Evolutionary conservation across 2,113 vertebrate genomes (phyloP).

Genomic region (Apaloderma vittatum): DNA sequence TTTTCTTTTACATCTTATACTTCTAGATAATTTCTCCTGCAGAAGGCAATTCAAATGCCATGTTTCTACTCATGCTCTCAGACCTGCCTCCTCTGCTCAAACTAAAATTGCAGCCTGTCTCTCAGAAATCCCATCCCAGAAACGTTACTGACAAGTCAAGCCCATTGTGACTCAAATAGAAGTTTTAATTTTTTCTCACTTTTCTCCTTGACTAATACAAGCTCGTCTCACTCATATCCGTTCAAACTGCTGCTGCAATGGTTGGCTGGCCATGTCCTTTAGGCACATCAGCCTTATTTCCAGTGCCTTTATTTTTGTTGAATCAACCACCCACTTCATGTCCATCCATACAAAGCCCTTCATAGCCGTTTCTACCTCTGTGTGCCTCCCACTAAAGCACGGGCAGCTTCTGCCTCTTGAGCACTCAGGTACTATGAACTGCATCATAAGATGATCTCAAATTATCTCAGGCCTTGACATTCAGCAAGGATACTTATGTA

Average conservation of each 20-base stretch:
- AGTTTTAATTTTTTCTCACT: neutral
- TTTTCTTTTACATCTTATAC: neutral
- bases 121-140: neutral
- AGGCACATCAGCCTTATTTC: neutral
- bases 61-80: neutral
- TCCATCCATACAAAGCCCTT: neutral
- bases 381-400: neutral
- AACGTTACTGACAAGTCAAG: accelerated
- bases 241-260: neutral
- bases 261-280: neutral
- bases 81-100: conserved; percentile 2
- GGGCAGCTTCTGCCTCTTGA: neutral
- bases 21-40: neutral
- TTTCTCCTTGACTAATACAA: neutral
- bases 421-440: neutral
- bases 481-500: neutral
- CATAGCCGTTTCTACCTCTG: neutral
- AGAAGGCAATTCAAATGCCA: neutral
- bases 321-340: neutral
- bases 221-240: neutral
- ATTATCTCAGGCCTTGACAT: neutral
- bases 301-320: neutral
- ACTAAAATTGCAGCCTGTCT: conserved; percentile 24
- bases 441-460: neutral
- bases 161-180: neutral